A percentile compares a stretch with the other conserved stretches of the same genome.
Evolutionary conservation across 2,797 vertebrate genomes (phyloP).

Genomic region (Parotocinclus haroldoi): DNA sequence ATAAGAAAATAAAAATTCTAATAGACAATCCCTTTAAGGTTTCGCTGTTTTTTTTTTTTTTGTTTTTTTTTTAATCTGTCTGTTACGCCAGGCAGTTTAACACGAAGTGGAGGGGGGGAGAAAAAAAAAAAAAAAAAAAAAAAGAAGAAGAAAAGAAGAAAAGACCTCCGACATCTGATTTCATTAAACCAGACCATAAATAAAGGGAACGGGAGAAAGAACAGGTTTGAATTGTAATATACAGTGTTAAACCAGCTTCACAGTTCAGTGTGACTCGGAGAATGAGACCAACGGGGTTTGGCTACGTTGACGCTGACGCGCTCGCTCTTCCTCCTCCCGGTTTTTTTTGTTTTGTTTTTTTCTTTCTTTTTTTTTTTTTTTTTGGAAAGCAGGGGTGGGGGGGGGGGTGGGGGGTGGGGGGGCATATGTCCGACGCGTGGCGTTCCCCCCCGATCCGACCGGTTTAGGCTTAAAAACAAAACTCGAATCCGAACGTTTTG

Average conservation of each 20-base stretch:
- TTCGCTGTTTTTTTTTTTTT: conserved; percentile 75
- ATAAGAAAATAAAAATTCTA: conserved; percentile 99
- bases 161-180: conserved; percentile 97
- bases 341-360: too few species aligned
- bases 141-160: conserved; percentile 74
- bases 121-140: conserved; percentile 82
- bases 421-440: too few species aligned
- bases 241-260: conserved; percentile 99
- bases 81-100: conserved; percentile 97
- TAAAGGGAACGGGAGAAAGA: conserved; percentile 80
- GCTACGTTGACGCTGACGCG: conserved; percentile 70
- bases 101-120: conserved; percentile 76
- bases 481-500: conserved; percentile 81
- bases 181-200: conserved; percentile 99
- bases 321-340: conserved; percentile 62
- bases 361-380: too few species aligned
- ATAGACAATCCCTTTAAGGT: conserved; percentile 99
- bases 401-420: too few species aligned
- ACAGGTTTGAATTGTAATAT: conserved; percentile 84
- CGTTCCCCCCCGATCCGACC: too few species aligned
- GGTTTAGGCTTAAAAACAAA: too few species aligned
- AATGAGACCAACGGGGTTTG: conserved; percentile 89
- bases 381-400: too few species aligned
- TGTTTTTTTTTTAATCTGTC: too few species aligned
- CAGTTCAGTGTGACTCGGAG: conserved; percentile 98